A percentile compares a stretch with the other conserved stretches of the same genome.
Conservation (phyloP, 1,140 invertebrate genomes). For the Planococcus citri region DNA sequence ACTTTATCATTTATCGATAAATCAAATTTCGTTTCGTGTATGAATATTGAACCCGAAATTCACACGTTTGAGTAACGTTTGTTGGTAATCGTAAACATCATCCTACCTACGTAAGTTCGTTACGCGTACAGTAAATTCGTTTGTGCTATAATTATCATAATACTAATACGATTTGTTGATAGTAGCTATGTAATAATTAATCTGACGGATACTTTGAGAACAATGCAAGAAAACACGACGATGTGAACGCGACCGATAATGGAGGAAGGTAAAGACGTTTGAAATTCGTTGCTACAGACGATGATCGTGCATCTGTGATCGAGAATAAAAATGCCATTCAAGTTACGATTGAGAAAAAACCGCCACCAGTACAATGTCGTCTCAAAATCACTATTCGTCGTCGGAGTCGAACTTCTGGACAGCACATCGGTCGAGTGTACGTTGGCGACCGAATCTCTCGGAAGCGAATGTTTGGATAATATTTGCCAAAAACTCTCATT, state of each 20-base stretch:
- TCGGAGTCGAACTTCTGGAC: conserved; percentile 83
- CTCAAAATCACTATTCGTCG: conserved; percentile 88
- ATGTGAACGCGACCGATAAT: neutral
- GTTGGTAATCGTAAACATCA: too few relatives aligned
- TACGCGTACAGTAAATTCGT: neutral
- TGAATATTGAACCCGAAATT: too few relatives aligned
- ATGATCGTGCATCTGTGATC: too few relatives aligned
- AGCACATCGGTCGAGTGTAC: conserved; percentile 86
- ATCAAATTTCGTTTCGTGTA: too few relatives aligned
- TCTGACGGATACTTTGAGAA: neutral
- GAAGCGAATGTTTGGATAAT: conserved; percentile 85
- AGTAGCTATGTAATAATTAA: neutral
- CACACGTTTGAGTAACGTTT: too few relatives aligned
- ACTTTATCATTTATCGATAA: too few relatives aligned
- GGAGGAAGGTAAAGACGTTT: neutral
- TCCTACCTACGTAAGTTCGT: too few relatives aligned
- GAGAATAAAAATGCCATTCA: conserved; percentile 58
- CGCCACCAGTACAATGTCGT: conserved; percentile 94
- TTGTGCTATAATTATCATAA: neutral
- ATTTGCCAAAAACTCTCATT: conserved; percentile 74
- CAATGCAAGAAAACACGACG: neutral
- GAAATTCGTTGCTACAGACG: neutral
- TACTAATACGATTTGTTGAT: neutral
- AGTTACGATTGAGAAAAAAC: conserved; percentile 70
- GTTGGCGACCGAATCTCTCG: conserved; percentile 76